Evolutionary conservation across 1,140 invertebrate species (phyloP), one percentile per base, ranked within the genome.

Genomic region (Ceratina australensis): DNA sequence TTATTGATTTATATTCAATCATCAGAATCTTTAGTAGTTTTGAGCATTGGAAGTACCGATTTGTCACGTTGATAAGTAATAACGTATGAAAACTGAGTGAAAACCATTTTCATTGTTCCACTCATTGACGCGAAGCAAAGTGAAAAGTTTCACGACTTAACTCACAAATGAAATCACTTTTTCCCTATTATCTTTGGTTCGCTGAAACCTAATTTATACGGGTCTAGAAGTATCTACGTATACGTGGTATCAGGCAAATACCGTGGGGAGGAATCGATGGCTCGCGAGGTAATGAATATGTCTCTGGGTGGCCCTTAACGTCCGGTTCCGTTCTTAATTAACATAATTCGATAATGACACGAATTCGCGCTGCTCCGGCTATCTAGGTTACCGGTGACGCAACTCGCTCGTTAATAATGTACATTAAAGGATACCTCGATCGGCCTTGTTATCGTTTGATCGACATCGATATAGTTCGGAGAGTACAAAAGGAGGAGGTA

Each of bases 261-360:
- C 59, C n/a, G 15, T 24, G 59, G 60, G 26, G 63, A 42, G 75
- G 86, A 90, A 90, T 91, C 90, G 89, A 91, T 89, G 88, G 83
- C 81, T 82, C 69, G 76, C 84, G 85, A 77, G 84, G 88, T 90
- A 91, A 91, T 87, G 89, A 90, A 90, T 86, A 85, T 73, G 84
- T 85, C 82, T 77, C 68, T 20, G 16, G 56, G 64, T 82, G 57
- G 18, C 69, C 65, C 65, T 84, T 85, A 75, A 74, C 77, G 56
- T 63, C 54, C 28, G 60, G 8, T 42, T 50, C 67, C 54, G 67
- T 60, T 71, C 83, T 72, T 76, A 83, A 84, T 84, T 84, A 83
- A 67, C 78, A 81, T 80, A 80, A 80, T 80, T 49, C 63, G 56
- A 74, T 72, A 78, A 78, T 33, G 76, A 74, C 52, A 56, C 20